Conservation (phyloP, 2,113 vertebrate genomes). For the Tamias sibiricus region DNA sequence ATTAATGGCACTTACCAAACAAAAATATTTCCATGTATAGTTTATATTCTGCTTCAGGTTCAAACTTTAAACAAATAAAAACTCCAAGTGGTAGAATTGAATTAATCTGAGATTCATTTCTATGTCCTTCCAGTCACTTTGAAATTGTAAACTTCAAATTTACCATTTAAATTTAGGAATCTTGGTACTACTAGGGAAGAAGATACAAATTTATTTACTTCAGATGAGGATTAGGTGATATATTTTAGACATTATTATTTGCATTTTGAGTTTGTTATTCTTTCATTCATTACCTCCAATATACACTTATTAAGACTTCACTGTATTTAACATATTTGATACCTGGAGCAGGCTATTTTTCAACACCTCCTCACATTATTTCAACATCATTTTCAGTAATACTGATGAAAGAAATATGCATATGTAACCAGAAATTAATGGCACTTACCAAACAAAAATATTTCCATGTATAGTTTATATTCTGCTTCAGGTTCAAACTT, state of each 20-base stretch:
- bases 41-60: background rate
- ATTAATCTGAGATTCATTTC: background rate
- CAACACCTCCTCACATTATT: background rate
- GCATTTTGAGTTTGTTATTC: conserved; percentile 45
- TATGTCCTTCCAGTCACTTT: background rate
- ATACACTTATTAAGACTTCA: conserved; percentile 2
- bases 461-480: background rate
- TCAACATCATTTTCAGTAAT: background rate
- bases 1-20: background rate
- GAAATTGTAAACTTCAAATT: background rate
- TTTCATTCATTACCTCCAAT: background rate
- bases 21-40: background rate
- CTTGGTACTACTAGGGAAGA: background rate
- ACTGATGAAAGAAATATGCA: background rate
- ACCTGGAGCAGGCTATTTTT: background rate
- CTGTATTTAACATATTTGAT: background rate
- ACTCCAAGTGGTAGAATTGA: background rate
- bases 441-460: background rate
- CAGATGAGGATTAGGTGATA: background rate
- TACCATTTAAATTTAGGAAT: background rate
- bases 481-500: background rate
- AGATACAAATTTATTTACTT: conserved; percentile 6
- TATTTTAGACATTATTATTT: background rate
- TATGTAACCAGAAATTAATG: background rate
- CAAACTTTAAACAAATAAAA: background rate